These are phyloP conservation scores for Zootermopsis nevadensis DNA, from an alignment of 2,888 invertebrate species.

Conservation along the genomic window DNA sequence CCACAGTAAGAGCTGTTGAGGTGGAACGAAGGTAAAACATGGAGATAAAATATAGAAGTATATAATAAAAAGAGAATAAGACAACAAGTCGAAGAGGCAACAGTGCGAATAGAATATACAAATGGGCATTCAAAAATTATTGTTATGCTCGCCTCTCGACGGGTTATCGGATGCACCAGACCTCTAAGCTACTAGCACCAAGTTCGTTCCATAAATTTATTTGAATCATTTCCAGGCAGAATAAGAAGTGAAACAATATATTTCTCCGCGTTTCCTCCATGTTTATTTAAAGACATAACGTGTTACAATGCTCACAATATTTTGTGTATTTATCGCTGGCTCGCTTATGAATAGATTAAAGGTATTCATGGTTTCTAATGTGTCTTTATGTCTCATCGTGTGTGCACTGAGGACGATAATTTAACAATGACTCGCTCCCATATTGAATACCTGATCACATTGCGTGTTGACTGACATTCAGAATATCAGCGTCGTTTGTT, in stretches of 20 bases:
- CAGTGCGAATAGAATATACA: constrained; percentile 27
- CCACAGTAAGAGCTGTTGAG: background rate
- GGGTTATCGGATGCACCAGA: background rate
- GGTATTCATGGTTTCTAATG: constrained; percentile 9
- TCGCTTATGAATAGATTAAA: constrained; percentile 10
- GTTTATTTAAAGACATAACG: constrained; percentile 21
- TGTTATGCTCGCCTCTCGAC: constrained; percentile 7
- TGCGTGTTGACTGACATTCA: background rate
- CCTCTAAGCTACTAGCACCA: background rate
- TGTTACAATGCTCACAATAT: background rate
- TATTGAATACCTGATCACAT: background rate
- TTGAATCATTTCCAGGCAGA: constrained; percentile 21
- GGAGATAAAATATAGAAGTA: constrained; percentile 8
- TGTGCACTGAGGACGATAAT: background rate
- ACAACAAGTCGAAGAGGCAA: background rate
- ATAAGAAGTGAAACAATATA: constrained; percentile 4
- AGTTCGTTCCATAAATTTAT: constrained; percentile 47
- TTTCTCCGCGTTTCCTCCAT: background rate
- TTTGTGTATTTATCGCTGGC: constrained; percentile 24
- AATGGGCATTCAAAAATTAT: constrained; percentile 43
- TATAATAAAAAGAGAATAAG: background rate
- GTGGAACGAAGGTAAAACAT: background rate
- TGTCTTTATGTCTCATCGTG: constrained; percentile 15
- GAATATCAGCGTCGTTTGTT: background rate
- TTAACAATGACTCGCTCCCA: constrained; percentile 8